Percentiles rank a stretch among this genome's conserved stretches.
Evolutionary conservation across 2,797 vertebrate species (phyloP).

Genomic region (Sebastes variabilis): DNA sequence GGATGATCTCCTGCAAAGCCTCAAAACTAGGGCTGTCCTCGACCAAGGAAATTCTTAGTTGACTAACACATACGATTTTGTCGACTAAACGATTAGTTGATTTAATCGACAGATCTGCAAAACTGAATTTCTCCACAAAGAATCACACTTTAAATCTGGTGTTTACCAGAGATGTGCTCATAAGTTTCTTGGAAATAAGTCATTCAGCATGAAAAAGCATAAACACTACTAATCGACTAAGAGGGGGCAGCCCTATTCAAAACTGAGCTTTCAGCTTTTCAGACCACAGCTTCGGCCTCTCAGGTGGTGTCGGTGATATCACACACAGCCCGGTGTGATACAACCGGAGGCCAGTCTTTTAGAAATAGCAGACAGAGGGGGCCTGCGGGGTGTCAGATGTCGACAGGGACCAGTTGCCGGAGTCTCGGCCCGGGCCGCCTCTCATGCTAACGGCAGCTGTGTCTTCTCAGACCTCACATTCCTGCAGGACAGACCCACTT

Average conservation of each 20-base stretch:
- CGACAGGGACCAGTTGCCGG: conserved; percentile 78
- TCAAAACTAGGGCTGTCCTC: too few relatives aligned
- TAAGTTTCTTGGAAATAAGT: too few relatives aligned
- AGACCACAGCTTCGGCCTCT: background rate
- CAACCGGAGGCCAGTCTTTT: conserved; percentile 58
- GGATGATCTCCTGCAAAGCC: background rate
- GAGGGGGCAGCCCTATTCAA: background rate
- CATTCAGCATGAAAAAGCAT: too few relatives aligned
- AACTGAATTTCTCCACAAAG: too few relatives aligned
- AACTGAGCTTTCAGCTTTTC: background rate
- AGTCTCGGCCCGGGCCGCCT: conserved; percentile 59
- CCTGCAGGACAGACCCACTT: conserved; percentile 73
- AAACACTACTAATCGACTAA: too few relatives aligned
- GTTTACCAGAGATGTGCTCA: too few relatives aligned
- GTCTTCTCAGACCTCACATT: conserved; percentile 81
- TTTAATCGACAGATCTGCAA: too few relatives aligned
- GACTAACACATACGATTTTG: too few relatives aligned
- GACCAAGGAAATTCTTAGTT: too few relatives aligned
- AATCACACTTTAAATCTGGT: too few relatives aligned
- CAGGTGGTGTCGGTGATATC: conserved; percentile 35
- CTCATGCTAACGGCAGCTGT: conserved; percentile 78
- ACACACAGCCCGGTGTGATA: conserved; percentile 19
- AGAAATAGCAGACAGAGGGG: conserved; percentile 66
- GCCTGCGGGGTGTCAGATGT: conserved; percentile 73
- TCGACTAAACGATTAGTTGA: too few relatives aligned